These are phyloP conservation scores for Cephus pulcher DNA, from an alignment of 2,888 invertebrate species.

Conservation along the genomic window DNA sequence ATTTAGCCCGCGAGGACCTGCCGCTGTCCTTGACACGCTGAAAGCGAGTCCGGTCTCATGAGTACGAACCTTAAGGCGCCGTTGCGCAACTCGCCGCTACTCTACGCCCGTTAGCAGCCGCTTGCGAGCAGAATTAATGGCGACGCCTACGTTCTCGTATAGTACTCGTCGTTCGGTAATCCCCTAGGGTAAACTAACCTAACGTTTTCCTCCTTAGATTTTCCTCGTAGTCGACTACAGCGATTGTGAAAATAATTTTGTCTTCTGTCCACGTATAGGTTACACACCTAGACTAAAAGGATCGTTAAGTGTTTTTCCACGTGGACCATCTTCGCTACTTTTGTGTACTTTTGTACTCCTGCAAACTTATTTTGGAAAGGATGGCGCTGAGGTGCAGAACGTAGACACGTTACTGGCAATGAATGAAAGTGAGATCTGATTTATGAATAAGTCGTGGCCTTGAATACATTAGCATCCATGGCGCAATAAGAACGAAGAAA, in stretches of 20 bases:
- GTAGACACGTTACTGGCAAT: neutral
- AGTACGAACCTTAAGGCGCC: slow-evolving; percentile 41
- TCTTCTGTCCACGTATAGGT: neutral
- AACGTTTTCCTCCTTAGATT: neutral
- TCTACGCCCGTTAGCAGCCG: neutral
- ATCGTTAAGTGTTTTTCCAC: neutral
- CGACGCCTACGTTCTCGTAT: neutral
- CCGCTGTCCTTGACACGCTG: slow-evolving; percentile 59
- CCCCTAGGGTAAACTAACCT: neutral
- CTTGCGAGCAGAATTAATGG: neutral
- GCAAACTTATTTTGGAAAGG: neutral
- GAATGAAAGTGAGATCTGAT: slow-evolving; percentile 47
- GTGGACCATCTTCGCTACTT: neutral
- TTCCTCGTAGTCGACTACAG: neutral
- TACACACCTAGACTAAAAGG: neutral
- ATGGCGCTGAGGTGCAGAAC: neutral
- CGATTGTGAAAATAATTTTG: neutral
- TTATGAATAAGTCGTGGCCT: slow-evolving; percentile 44
- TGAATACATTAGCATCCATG: slow-evolving; percentile 41
- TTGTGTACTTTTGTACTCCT: neutral
- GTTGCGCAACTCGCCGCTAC: neutral
- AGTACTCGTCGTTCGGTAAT: neutral
- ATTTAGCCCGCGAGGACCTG: slow-evolving; percentile 49
- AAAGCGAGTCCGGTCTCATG: slow-evolving; percentile 49
- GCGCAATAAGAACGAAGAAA: slow-evolving; percentile 39